Base-by-base conservation (phyloP, 2,797 vertebrate species). In the Novumbra hubbsi region DNA sequence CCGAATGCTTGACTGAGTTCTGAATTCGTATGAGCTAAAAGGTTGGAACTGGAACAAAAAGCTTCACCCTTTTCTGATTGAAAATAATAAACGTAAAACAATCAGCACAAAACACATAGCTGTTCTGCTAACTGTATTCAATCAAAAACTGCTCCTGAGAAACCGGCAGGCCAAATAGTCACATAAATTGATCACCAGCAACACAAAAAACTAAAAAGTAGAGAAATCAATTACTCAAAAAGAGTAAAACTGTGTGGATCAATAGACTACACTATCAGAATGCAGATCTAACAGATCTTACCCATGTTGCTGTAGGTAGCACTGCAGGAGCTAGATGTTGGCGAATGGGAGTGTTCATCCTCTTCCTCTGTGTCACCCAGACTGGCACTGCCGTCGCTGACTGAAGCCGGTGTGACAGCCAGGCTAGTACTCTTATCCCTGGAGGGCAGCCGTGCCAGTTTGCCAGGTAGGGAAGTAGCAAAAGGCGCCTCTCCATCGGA, bases 281-380 rank as follows among this genome's bases (percentile, higher is more conserved):
- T n/a, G n/a, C n/a, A n/a, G n/a, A n/a, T n/a, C 21, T n/a, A 11
- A 9, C 55, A 60, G 28, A 8, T 73, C 95, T 95, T 91, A 98
- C 97, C 97, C 77, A 99, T 84, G 82, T 99, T 99, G 91, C 96
- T 97, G 88, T 99, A 99, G 0, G 97, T 99, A 85, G 96, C 97
- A 71, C 96, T 96, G 89, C 95, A 95, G 72, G 93, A 88, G 76
- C 93, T 96, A 78, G 94, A 81, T 60, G 94, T 92, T 0, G 93
- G 82, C 9, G 95, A 94, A 83, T 90, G 83, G 7, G 94, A 93
- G 84, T 84, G 74, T 71, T 86, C 83, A 66, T 70, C 91, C 64
- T 92, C 93, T 8, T 92, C 94, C 50, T 94, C 93, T 86, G 88
- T 81, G 69, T 95, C 75, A 76, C 93, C 66, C n/a, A 92, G 69